Conservation (phyloP, 2,113 vertebrate genomes). For the Hucho hucho region DNA sequence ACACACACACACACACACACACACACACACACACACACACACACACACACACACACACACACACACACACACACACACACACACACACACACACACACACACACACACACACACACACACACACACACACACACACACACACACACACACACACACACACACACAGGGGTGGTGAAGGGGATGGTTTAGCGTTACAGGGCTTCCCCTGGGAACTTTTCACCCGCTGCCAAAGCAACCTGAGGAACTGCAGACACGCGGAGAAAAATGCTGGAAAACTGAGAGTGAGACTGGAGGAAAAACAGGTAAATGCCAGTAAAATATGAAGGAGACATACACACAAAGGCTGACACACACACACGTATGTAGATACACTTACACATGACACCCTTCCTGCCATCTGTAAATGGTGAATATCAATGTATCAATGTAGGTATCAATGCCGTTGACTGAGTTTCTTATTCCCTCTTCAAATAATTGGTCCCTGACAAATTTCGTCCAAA, state of each 20-base stretch:
- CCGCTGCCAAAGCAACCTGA: slow-evolving; percentile 61
- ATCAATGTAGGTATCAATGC: no score
- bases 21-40: no score
- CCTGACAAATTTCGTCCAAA: not conserved
- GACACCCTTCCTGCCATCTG: no score
- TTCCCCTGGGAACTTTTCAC: slow-evolving; percentile 63
- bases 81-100: no score
- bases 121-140: no score
- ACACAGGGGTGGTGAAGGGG: slow-evolving; percentile 30
- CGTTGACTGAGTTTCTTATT: not conserved
- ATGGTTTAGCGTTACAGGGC: slow-evolving; percentile 66
- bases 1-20: no score
- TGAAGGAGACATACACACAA: slow-evolving; percentile 40
- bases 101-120: no score
- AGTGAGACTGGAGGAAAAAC: slow-evolving; percentile 68
- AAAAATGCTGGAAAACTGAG: slow-evolving; percentile 59
- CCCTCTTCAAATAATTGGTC: not conserved
- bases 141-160: no score
- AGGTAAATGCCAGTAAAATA: slow-evolving; percentile 66
- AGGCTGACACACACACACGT: slow-evolving; percentile 33
- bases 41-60: no score
- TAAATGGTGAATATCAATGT: no score
- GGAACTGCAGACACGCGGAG: slow-evolving; percentile 61
- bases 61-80: no score
- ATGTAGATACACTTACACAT: not conserved